A percentile compares a stretch with the other conserved stretches of the same genome.
Evolutionary conservation across 2,888 invertebrate genomes (phyloP).

Genomic region (Pseudanteris insignis): DNA sequence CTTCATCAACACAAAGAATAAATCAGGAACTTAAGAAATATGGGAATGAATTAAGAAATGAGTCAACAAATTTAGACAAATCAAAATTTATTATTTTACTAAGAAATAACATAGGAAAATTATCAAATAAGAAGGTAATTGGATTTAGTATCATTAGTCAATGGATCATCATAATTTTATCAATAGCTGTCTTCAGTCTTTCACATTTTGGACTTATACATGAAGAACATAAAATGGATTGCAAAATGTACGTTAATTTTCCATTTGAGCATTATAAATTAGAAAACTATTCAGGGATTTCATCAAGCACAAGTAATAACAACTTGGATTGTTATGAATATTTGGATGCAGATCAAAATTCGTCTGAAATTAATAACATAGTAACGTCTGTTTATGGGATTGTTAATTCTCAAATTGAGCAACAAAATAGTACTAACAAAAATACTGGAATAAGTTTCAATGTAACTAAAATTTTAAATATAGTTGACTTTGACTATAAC

Average conservation of each 20-base stretch:
- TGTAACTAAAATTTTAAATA: conserved; percentile 4
- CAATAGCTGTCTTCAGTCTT: conserved; percentile 49
- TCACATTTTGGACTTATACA: conserved; percentile 42
- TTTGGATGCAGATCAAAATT: conserved; percentile 25
- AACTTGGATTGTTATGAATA: conserved; percentile 31
- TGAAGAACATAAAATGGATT: conserved; percentile 43
- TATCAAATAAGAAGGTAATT: conserved; percentile 36
- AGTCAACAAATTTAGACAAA: conserved; percentile 3
- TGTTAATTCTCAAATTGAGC: conserved; percentile 46
- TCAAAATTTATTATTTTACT: too few relatives aligned
- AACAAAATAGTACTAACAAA: conserved; percentile 1
- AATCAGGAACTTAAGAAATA: too few relatives aligned
- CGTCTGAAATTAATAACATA: conserved; percentile 47
- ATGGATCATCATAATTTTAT: conserved; percentile 58
- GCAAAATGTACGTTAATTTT: conserved; percentile 51
- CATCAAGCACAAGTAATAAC: conserved; percentile 29
- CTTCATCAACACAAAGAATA: too few relatives aligned
- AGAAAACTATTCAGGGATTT: neutral
- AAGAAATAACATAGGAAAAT: too few relatives aligned
- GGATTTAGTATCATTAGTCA: conserved; percentile 51
- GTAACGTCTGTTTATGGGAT: conserved; percentile 53
- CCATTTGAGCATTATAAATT: conserved; percentile 50
- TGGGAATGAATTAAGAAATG: neutral
- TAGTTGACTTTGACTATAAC: conserved; percentile 4
- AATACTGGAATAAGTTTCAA: conserved; percentile 2